Evolutionary conservation across 37 sponge, comb jelly and placozoan species (phyloP), one percentile per base, ranked within the genome.

Genomic region (Hormiphora californensis): DNA sequence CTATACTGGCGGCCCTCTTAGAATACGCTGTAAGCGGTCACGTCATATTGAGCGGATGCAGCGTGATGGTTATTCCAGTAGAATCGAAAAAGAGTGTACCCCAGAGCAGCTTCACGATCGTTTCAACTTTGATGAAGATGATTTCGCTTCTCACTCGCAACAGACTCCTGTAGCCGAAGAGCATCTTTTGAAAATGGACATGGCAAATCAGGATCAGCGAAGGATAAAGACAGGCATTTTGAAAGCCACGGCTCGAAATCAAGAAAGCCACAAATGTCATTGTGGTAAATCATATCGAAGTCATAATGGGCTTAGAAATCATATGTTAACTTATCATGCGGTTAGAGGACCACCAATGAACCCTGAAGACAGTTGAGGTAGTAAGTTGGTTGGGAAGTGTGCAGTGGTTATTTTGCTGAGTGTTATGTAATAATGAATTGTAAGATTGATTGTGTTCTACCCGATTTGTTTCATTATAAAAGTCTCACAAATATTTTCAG

Each of bases 231-330:
- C 81, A 43, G 81, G 81, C 1, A 73, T 73, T 43, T 33, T 73
- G 38, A 73, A 73, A 41, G 81, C 81, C 5, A 73, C 40, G 40
- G 81, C 81, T 41, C 40, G 81, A 41, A 25, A 43, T 19, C 81
- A 73, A 73, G 81, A 73, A 73, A 73, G 81, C 25, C 81, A 73
- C 38, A 73, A 73, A 73, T 73, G 81, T 73, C 81, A 73, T 41
- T 73, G 81, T 40, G 81, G 81, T 4, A 73, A 73, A 36, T 73
- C 81, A 22, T 73, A 73, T 73, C 35, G 81, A 41, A 73, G 35
- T 40, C 40, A 19, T 3, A 73, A 73, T 73, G 81, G 39, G 21
- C 38, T 73, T n/a, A 39, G 81, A 41, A 73, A 73, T 73, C 81
- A 73, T 21, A 73, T 73, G 81, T n/a, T 73, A 25, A 73, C 81